Percentiles rank a stretch among this genome's conserved stretches.
Evolutionary conservation across 1,140 invertebrate genomes (phyloP).

Genomic region (Epicauta chinensis): DNA sequence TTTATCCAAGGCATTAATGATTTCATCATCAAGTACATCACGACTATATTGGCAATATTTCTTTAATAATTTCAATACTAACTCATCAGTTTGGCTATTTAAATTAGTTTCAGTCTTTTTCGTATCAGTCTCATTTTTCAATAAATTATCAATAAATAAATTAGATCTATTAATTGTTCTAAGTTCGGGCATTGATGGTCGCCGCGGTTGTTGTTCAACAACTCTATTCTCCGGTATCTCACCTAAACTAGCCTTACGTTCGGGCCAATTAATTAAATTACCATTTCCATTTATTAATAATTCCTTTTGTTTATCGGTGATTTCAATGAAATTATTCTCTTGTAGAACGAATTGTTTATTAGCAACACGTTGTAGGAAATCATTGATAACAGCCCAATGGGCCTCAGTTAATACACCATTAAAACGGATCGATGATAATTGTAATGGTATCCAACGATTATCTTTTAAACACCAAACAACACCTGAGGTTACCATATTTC

Average conservation of each 20-base stretch:
- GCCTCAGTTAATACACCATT: slow-evolving; percentile 55
- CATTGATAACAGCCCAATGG: slow-evolving; percentile 54
- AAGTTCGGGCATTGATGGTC: slow-evolving; percentile 34
- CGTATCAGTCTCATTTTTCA: slow-evolving; percentile 31
- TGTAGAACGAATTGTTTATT: slow-evolving; percentile 53
- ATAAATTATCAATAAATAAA: slow-evolving; percentile 40
- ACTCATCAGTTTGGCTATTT: slow-evolving; percentile 35
- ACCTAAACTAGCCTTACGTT: slow-evolving; percentile 31
- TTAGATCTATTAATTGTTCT: slow-evolving; percentile 29
- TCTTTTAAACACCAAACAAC: slow-evolving; percentile 59
- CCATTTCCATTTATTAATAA: slow-evolving; percentile 20
- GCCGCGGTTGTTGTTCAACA: slow-evolving; percentile 28
- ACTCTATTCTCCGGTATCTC: slow-evolving; percentile 34
- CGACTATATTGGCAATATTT: slow-evolving; percentile 41
- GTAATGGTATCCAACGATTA: slow-evolving; percentile 55
- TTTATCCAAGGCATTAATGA: slow-evolving; percentile 37
- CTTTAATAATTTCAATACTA: slow-evolving; percentile 37
- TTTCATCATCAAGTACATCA: slow-evolving; percentile 37
- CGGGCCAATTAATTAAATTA: slow-evolving; percentile 31
- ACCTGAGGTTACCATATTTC: slow-evolving; percentile 12
- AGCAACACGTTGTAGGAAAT: slow-evolving; percentile 53
- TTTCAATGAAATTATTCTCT: slow-evolving; percentile 40
- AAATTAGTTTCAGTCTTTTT: slow-evolving; percentile 28
- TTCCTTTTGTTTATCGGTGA: slow-evolving; percentile 38
- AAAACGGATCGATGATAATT: slow-evolving; percentile 55